Base-by-base conservation (phyloP, 92 coral and sea anemone species). In the Scolanthus callimorphus region DNA sequence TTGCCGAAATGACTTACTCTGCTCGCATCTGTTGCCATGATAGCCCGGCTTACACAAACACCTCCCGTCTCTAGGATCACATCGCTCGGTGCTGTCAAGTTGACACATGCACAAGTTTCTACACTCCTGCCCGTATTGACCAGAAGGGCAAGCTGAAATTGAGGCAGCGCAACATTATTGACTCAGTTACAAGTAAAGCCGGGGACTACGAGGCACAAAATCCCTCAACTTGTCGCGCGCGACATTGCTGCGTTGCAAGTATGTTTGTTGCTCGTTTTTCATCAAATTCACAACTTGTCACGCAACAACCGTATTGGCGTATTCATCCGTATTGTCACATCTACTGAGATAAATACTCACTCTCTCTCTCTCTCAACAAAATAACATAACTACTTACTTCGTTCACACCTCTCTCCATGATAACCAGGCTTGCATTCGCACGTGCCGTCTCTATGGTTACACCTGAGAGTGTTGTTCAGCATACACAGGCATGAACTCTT, bases 71-170 rank as follows among this genome's bases (percentile, higher is more conserved):
- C 62, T 65, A 1, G 75, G 70, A 27, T 89, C 68, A 58, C 97
- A 89, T 41, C 82, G 77, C 29, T 72, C 84, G 3, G 94, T 90
- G 37, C 76, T 85, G 27, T 38, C 29, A 19, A 56, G 9, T 11
- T 62, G 71, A 49, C 97, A 89, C 17, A 51, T 60, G 65, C 85
- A 84, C 11, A 41, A 46, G 24, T 60, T 50, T 1, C 56, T 64
- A 49, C 97, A 89, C 57, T 71, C 79, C 59, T 74, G 69, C 23
- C 97, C 97, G 57, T 80, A 85, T 13, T 81, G 89, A 4, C 97
- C 97, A 28, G 52, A 44, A n/a, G 88, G 76, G 70, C 97, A 89
- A 2, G 52, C 97, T 89, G 43, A 8, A 47, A 47, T 20, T 4
- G 17, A 47, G 53, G 11, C 17, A 10, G 24, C 34, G 63, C 48